phyloP scores from a whole-genome alignment of 2,888 invertebrate genomes.

The Aphodius sticticus region DNA sequence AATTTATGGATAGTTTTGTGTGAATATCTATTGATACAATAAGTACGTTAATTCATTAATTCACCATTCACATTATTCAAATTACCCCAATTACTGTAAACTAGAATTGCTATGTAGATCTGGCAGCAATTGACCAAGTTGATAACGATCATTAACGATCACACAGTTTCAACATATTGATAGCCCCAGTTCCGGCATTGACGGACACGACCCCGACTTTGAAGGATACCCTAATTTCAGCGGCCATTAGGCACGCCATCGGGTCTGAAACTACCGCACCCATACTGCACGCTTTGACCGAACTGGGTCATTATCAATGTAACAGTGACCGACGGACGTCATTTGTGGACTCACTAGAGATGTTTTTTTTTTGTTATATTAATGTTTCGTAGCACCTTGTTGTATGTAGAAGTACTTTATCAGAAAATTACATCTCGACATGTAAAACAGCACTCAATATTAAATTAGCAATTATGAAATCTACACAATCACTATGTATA shows the following conservation, averaged over 20 bases:
- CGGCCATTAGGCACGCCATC: background rate
- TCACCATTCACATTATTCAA: background rate
- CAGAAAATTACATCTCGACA: too few relatives aligned
- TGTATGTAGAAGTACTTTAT: too few relatives aligned
- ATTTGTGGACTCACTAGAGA: background rate
- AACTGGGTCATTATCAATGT: background rate
- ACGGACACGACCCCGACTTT: background rate
- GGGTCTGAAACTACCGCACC: background rate
- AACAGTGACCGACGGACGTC: background rate
- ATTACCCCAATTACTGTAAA: background rate
- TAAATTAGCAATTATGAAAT: too few relatives aligned
- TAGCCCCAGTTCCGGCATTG: background rate
- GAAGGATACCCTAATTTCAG: constrained; percentile 4
- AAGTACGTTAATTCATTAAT: background rate
- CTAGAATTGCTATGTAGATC: background rate
- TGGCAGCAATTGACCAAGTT: background rate
- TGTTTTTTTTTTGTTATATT: background rate
- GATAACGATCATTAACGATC: background rate
- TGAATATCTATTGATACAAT: background rate
- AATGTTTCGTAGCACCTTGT: background rate
- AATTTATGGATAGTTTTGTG: too few relatives aligned
- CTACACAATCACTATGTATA: too few relatives aligned
- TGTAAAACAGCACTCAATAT: too few relatives aligned
- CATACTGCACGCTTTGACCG: background rate
- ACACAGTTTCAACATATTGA: background rate